Base-by-base conservation (phyloP, 2,888 invertebrate species). In the Cantharis nigra region DNA sequence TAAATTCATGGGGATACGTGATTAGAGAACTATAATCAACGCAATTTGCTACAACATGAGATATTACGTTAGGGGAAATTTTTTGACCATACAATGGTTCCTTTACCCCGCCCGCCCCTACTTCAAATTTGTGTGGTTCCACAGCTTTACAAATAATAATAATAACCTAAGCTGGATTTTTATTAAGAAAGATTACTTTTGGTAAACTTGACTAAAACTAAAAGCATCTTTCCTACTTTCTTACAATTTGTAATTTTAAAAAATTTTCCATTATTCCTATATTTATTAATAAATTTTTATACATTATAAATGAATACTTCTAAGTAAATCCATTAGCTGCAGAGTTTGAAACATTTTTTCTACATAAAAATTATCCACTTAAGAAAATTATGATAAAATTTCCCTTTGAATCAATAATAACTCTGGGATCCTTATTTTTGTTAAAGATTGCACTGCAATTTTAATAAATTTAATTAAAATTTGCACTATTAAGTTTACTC, bases 1-100 rank as follows among this genome's bases (percentile, higher is more conserved):
- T 75, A 71, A 78, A 78, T 79, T 77, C 78, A 78, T 77, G 76
- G 76, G 28, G 70, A 78, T 70, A 81, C 78, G 78, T 79, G 78
- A 79, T 78, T 78, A 77, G 78, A 70, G 70, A 62, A 70, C 65
- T 23, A 75, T 28, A 76, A 30, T 72, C 75, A 70, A 65, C 75
- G 78, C 69, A 78, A 81, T 81, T 81, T 79, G 75, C 78, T 49
- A 49, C n/a, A n/a, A n/a, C 2, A n/a, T n/a, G 49, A 49, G 49
- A 49, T 49, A n/a, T 49, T 49, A n/a, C 2, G 2, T 2, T n/a
- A n/a, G 49, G 7, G 49, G 33, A 49, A n/a, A 49, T 49, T n/a
- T 26, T 49, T 49, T 49, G 1, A 49, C 49, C n/a, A n/a, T n/a
- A n/a, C 3, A 4, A 49, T n/a, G 13, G 10, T n/a, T 49, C 5